Percentiles rank a stretch among this genome's conserved stretches.
Evolutionary conservation across 2,888 invertebrate genomes (phyloP).

Genomic region (Autographa pulchrina): DNA sequence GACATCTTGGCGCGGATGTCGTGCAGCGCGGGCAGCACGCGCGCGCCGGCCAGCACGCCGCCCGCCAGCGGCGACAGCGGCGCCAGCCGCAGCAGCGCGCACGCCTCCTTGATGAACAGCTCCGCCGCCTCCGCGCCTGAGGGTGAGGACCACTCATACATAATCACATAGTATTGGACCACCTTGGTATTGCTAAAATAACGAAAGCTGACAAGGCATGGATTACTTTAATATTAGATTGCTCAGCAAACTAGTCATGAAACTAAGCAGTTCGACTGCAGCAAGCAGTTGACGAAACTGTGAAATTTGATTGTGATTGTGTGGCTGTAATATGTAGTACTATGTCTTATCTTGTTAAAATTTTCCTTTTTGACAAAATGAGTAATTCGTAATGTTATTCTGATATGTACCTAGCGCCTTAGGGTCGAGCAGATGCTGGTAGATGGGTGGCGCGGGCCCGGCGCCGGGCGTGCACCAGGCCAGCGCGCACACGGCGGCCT

Average conservation of each 20-base stretch:
- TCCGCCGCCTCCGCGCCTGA: constrained; percentile 94
- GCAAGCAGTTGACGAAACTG: too few relatives aligned
- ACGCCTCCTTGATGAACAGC: constrained; percentile 97
- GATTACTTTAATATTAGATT: too few relatives aligned
- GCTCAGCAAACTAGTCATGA: neutral
- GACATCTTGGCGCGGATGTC: constrained; percentile 92
- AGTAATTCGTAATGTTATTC: neutral
- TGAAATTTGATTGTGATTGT: too few relatives aligned
- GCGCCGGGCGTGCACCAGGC: constrained; percentile 82
- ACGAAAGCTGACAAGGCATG: too few relatives aligned
- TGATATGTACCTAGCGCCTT: constrained; percentile 69
- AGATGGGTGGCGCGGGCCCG: constrained; percentile 74
- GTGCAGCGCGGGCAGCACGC: constrained; percentile 97
- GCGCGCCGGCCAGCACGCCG: constrained; percentile 97
- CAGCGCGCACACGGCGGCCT: constrained; percentile 84
- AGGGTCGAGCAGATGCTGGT: constrained; percentile 78
- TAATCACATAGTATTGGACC: too few relatives aligned
- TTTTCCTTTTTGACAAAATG: too few relatives aligned
- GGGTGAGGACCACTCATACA: too few relatives aligned
- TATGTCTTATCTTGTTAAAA: too few relatives aligned
- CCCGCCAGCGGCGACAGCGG: constrained; percentile 94
- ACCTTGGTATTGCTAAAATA: too few relatives aligned
- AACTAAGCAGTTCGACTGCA: too few relatives aligned
- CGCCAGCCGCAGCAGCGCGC: constrained; percentile 95
- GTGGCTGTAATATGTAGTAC: too few relatives aligned